Conservation (phyloP, 2,888 invertebrate species). For the Apomyelois bistriatella region DNA sequence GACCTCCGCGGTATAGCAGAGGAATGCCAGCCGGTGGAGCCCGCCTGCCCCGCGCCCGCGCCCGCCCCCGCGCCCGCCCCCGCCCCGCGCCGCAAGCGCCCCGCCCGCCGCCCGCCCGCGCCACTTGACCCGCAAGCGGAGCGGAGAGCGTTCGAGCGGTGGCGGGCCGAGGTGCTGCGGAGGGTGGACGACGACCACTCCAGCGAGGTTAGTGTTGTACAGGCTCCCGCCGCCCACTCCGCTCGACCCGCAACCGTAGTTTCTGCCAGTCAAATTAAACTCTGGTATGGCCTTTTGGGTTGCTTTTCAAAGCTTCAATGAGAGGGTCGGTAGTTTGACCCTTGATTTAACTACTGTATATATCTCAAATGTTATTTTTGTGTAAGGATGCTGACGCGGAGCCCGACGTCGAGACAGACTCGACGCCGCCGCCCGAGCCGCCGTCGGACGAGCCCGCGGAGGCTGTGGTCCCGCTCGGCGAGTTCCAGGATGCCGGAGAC, state of each 20-base stretch:
- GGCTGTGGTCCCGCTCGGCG: too few species aligned
- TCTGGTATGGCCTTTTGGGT: too few species aligned
- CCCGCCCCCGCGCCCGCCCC: slow-evolving; percentile 48
- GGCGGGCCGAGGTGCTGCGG: slow-evolving; percentile 54
- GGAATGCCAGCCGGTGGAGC: slow-evolving; percentile 51
- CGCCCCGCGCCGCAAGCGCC: slow-evolving; percentile 32
- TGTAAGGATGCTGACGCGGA: slow-evolving; percentile 32
- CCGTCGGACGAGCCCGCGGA: slow-evolving; percentile 12
- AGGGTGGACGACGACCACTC: slow-evolving; percentile 43
- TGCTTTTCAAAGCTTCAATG: too few species aligned
- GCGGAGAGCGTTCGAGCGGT: slow-evolving; percentile 59
- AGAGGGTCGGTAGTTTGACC: too few species aligned
- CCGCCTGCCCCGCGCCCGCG: slow-evolving; percentile 24
- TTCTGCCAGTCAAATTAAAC: too few species aligned
- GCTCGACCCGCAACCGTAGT: too few species aligned
- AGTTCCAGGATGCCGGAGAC: slow-evolving; percentile 16
- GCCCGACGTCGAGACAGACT: slow-evolving; percentile 18
- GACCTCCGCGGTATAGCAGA: slow-evolving; percentile 29
- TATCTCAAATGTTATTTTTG: too few species aligned
- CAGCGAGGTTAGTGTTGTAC: slow-evolving; percentile 28
- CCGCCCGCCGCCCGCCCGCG: slow-evolving; percentile 25
- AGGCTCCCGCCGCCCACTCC: too few species aligned
- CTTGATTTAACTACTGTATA: too few species aligned
- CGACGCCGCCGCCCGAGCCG: slow-evolving; percentile 15
- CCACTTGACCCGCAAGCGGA: slow-evolving; percentile 46